These are phyloP conservation scores for Melitaea athalia DNA, from an alignment of 2,888 invertebrate genomes.

Conservation along the genomic window DNA sequence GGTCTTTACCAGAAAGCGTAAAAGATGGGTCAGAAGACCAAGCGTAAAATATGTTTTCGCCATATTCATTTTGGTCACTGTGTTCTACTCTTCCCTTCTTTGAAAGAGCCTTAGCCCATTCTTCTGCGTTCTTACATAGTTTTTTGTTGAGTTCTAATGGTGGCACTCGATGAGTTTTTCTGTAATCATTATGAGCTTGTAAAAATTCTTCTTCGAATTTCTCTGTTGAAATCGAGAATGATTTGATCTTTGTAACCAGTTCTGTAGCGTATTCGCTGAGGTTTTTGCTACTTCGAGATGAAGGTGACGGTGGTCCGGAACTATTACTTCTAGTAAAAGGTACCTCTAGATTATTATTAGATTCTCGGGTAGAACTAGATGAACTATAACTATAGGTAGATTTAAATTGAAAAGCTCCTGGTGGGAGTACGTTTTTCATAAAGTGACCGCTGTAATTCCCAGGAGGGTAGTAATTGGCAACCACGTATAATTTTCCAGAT, in stretches of 20 bases:
- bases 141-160: conserved; percentile 85
- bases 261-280: conserved; percentile 61
- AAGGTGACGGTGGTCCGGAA: conserved; percentile 55
- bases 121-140: conserved; percentile 85
- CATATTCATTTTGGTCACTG: conserved; percentile 88
- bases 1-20: conserved; percentile 84
- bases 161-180: conserved; percentile 86
- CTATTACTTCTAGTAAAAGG: conserved; percentile 56
- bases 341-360: conserved; percentile 62
- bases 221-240: conserved; percentile 62
- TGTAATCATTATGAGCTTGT: conserved; percentile 88
- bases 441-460: conserved; percentile 90
- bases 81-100: conserved; percentile 86
- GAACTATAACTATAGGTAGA: conserved; percentile 43
- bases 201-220: conserved; percentile 87
- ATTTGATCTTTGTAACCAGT: conserved; percentile 65
- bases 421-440: conserved; percentile 85
- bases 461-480: conserved; percentile 92
- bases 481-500: conserved; percentile 91
- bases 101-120: conserved; percentile 87
- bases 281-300: conserved; percentile 61
- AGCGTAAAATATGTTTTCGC: conserved; percentile 91
- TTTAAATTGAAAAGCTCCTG: conserved; percentile 70
- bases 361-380: conserved; percentile 50
- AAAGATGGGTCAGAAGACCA: conserved; percentile 88